Percentiles rank a stretch among this genome's conserved stretches.
These are phyloP conservation scores for Strix aluco DNA, from an alignment of 2,113 vertebrate genomes.

Conservation along the genomic window DNA sequence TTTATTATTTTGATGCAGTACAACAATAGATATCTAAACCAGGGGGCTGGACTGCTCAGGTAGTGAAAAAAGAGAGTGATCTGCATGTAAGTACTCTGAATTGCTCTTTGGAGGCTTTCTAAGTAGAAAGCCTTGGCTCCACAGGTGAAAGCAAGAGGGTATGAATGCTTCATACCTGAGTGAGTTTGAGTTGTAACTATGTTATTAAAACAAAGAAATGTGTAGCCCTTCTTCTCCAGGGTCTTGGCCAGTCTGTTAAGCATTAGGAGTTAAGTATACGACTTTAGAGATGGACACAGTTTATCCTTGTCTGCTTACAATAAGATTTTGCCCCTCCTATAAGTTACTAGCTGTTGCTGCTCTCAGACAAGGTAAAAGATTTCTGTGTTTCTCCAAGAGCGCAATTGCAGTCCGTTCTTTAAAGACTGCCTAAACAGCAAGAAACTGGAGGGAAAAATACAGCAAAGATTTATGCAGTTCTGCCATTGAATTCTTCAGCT, in stretches of 20 bases:
- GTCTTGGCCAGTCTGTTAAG: background rate
- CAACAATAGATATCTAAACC: background rate
- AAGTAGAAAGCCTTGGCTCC: background rate
- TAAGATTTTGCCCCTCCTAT: background rate
- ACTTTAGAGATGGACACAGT: background rate
- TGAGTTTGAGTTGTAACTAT: background rate
- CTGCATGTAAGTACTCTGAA: background rate
- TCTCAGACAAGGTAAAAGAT: background rate
- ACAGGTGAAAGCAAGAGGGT: background rate
- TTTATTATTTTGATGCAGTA: background rate
- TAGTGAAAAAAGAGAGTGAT: background rate
- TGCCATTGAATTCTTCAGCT: background rate
- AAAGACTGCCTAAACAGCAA: background rate
- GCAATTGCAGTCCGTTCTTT: background rate
- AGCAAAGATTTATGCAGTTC: background rate
- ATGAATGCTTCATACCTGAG: background rate
- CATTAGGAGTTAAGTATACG: background rate
- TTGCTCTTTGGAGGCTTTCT: background rate
- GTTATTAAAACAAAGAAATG: background rate
- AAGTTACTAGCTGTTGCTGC: background rate
- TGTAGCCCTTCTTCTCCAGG: background rate
- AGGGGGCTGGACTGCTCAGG: background rate
- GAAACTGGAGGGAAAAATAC: background rate
- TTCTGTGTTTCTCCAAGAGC: background rate
- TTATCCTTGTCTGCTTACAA: background rate